phyloP scores from a whole-genome alignment of 2,113 vertebrate genomes.

The Aegithalos caudatus region DNA sequence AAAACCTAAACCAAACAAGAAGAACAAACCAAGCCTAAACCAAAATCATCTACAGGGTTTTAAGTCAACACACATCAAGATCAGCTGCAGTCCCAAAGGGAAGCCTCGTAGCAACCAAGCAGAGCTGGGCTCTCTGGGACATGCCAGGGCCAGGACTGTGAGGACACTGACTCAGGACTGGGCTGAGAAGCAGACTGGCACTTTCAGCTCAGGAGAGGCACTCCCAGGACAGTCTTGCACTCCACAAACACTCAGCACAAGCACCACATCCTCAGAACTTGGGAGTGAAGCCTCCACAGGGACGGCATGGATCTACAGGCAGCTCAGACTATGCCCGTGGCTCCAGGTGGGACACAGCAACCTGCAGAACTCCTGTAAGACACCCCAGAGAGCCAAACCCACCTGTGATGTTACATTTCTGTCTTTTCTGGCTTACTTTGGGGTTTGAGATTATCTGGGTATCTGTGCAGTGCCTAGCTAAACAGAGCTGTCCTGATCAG shows the following conservation, averaged over 20 bases:
- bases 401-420: neutral
- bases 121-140: neutral
- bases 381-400: neutral
- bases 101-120: neutral
- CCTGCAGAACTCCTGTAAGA: neutral
- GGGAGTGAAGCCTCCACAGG: neutral
- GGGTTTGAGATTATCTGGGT: neutral
- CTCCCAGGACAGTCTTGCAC: neutral
- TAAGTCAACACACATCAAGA: neutral
- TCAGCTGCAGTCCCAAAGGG: neutral
- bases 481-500: neutral
- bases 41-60: neutral
- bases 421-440: neutral
- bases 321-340: fast-evolving
- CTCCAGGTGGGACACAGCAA: neutral
- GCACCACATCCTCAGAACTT: neutral
- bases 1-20: neutral
- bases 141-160: neutral
- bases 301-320: fast-evolving
- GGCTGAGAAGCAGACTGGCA: neutral
- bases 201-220: neutral
- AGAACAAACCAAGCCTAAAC: neutral
- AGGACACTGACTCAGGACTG: neutral
- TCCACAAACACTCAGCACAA: neutral
- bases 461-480: neutral